These are phyloP conservation scores for Ditula angustiorana DNA, from an alignment of 2,888 invertebrate genomes.

Conservation along the genomic window DNA sequence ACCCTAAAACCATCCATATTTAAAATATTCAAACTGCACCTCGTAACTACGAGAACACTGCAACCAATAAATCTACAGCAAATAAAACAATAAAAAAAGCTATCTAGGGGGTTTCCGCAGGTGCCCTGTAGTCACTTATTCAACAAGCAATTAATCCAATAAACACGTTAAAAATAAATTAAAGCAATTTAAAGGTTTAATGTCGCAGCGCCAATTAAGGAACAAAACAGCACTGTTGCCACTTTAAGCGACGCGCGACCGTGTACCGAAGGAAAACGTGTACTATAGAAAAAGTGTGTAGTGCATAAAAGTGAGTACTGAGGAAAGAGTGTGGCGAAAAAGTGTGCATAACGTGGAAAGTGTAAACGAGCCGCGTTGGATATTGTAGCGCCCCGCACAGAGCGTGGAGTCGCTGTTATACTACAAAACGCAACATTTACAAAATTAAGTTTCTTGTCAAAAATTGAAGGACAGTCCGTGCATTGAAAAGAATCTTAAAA, in stretches of 20 bases:
- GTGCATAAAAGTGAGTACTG: too few relatives aligned
- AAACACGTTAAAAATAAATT: conserved; percentile 6
- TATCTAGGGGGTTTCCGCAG: too few relatives aligned
- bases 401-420: conserved; percentile 16
- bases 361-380: conserved; percentile 20
- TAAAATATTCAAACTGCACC: too few relatives aligned
- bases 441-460: not conserved
- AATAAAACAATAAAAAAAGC: too few relatives aligned
- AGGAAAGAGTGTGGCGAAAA: conserved; percentile 20
- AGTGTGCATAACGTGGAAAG: conserved; percentile 24
- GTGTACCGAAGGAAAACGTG: conserved; percentile 8
- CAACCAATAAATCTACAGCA: too few relatives aligned
- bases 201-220: conserved; percentile 37
- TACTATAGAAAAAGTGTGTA: too few relatives aligned
- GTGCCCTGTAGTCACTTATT: not conserved
- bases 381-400: conserved; percentile 27
- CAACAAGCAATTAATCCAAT: conserved; percentile 1
- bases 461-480: not conserved
- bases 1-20: too few relatives aligned
- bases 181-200: conserved; percentile 20
- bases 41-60: too few relatives aligned
- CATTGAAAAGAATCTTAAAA: not conserved
- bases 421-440: too few relatives aligned
- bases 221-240: conserved; percentile 36
- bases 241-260: conserved; percentile 10